Percentiles rank a stretch among this genome's conserved stretches.
Evolutionary conservation across 2,113 vertebrate species (phyloP).

Genomic region (Pelodiscus sinensis): DNA sequence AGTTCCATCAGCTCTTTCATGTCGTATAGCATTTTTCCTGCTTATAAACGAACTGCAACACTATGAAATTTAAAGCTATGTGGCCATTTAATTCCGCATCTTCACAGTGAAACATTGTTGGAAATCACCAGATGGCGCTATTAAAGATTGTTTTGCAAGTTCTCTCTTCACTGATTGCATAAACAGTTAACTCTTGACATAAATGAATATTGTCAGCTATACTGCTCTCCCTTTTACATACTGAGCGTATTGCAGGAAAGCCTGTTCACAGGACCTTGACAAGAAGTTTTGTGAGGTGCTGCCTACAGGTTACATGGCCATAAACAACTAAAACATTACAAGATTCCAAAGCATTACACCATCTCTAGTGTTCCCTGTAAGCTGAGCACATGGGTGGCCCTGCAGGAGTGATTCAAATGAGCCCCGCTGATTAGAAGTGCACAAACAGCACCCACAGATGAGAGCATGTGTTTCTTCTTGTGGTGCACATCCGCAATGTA

Average conservation of each 20-base stretch:
- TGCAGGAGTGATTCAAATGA: too few species aligned
- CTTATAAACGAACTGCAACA: background rate
- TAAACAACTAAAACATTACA: background rate
- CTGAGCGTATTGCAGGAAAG: background rate
- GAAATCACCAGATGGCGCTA: conserved; percentile 16
- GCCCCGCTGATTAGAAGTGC: too few species aligned
- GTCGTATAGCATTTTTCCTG: conserved; percentile 9
- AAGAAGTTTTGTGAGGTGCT: background rate
- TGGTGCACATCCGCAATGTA: too few species aligned
- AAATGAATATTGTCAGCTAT: background rate
- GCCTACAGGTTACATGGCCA: background rate
- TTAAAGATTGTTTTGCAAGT: background rate
- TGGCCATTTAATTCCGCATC: background rate
- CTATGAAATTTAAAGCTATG: background rate
- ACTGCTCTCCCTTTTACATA: background rate
- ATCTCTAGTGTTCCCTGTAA: background rate
- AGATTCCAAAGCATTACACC: background rate
- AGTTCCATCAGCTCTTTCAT: background rate
- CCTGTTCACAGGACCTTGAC: background rate
- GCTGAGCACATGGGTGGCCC: too few species aligned
- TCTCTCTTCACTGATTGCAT: background rate
- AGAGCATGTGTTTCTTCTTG: too few species aligned
- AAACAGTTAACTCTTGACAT: background rate
- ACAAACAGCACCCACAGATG: too few species aligned
- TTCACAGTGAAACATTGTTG: background rate